Conservation (phyloP, 2,113 vertebrate genomes). For the Strigops habroptila region DNA sequence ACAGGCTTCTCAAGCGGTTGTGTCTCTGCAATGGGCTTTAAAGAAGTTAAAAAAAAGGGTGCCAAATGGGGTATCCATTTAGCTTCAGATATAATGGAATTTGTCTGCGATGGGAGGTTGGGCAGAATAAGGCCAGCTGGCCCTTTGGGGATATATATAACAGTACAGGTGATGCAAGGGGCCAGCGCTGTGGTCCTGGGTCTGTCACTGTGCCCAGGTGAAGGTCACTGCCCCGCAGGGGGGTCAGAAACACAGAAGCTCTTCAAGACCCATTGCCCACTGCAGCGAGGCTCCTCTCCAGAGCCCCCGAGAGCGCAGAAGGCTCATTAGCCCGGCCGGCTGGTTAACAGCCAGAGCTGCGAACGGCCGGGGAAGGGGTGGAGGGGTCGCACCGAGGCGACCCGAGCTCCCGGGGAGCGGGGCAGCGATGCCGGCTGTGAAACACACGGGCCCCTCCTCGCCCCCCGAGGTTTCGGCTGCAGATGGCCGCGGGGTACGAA, state of each 20-base stretch:
- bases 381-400: background rate
- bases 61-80: background rate
- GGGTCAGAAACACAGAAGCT: background rate
- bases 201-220: background rate
- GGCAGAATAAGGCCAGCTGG: background rate
- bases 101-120: background rate
- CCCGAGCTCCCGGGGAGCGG: background rate
- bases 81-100: background rate
- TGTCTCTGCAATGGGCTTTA: background rate
- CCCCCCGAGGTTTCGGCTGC: background rate
- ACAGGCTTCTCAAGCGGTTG: background rate
- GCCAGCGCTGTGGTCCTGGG: background rate
- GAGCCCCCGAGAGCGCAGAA: background rate
- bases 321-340: background rate
- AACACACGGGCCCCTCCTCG: background rate
- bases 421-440: background rate
- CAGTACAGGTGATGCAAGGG: background rate
- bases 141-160: background rate
- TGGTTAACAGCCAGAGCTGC: background rate
- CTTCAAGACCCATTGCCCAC: rapidly evolving
- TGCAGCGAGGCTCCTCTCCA: background rate
- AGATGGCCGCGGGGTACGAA: background rate
- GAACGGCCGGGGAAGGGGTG: background rate
- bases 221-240: background rate
- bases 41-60: background rate